Evolutionary conservation across 2,888 invertebrate genomes (phyloP), one percentile per base, ranked within the genome.

Genomic region (Synergus umbraculus): DNA sequence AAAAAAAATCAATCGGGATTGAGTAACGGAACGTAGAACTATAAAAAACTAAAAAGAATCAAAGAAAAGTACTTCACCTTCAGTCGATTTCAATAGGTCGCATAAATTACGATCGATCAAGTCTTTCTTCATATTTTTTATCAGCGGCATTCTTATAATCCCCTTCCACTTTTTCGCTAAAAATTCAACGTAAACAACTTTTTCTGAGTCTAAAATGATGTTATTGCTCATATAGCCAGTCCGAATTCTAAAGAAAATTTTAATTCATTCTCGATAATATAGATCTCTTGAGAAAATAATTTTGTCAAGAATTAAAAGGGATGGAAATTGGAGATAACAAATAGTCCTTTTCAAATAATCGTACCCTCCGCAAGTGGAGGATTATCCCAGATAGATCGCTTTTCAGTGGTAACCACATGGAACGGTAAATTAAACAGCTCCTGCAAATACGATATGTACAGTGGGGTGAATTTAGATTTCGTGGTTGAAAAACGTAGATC

Each of bases 341-440:
- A 63, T 13, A 29, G 44, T 77, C 79, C 79, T 83, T 76, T 82
- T 67, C 73, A 82, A 83, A 82, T 82, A 83, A 76, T 79, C 69
- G 76, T 73, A 60, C 76, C 41, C 65, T 65, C 10, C 63, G 78
- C 79, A 82, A 82, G 82, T 78, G 80, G 79, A 79, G 79, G 82
- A 82, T 83, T 80, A 83, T 82, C 80, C 80, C 60, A 79, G 76
- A 43, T 79, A 83, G 81, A 77, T 79, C 76, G 78, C 81, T 80
- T 67, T 46, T 73, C 60, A 77, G 77, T 44, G 46, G 67, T 80
- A 67, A 60, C 66, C 76, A 69, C 64, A n/a, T n/a, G 18, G 29
- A 37, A 73, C 63, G 29, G 66, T 64, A 77, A 69, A 66, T 67
- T 44, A 44, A 54, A 64, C 78, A 64, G 44, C 67, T 67, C 44